Percentiles rank a stretch among this genome's conserved stretches.
These are phyloP conservation scores for Drosophila mojavensis DNA, from an alignment of 1,140 invertebrate genomes.

Conservation along the genomic window DNA sequence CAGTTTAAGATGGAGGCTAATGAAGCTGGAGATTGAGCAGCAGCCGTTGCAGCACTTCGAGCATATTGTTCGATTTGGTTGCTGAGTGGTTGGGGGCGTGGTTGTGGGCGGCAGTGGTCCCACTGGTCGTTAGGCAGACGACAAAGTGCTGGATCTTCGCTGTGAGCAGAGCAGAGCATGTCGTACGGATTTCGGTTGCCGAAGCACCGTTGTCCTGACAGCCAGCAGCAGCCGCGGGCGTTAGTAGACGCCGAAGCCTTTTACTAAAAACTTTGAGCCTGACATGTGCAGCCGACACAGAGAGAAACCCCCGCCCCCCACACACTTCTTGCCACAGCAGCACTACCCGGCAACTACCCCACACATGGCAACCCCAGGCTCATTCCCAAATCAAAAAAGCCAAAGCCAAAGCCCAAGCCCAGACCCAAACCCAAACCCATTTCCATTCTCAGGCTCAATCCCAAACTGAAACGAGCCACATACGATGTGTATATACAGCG, in stretches of 20 bases:
- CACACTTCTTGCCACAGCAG: slow-evolving; percentile 6
- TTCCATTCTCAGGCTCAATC: slow-evolving; percentile 20
- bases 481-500: slow-evolving; percentile 28
- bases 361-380: background rate
- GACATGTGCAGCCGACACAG: slow-evolving; percentile 67
- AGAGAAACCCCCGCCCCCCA: background rate
- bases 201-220: slow-evolving; percentile 34
- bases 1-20: background rate
- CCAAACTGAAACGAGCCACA: slow-evolving; percentile 26
- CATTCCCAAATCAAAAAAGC: too few relatives aligned
- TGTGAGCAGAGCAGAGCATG: slow-evolving; percentile 28
- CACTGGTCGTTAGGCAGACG: slow-evolving; percentile 41
- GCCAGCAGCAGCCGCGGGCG: slow-evolving; percentile 38
- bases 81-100: background rate
- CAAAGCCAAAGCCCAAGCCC: slow-evolving; percentile 7
- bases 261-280: slow-evolving; percentile 74
- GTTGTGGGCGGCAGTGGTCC: slow-evolving; percentile 6
- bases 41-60: background rate
- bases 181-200: slow-evolving; percentile 25
- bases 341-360: background rate
- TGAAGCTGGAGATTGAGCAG: slow-evolving; percentile 1
- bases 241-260: slow-evolving; percentile 67
- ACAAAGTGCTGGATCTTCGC: slow-evolving; percentile 20
- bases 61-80: background rate
- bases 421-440: slow-evolving; percentile 5